These are phyloP conservation scores for Paralichthys olivaceus DNA, from an alignment of 2,113 vertebrate species.

Conservation along the genomic window DNA sequence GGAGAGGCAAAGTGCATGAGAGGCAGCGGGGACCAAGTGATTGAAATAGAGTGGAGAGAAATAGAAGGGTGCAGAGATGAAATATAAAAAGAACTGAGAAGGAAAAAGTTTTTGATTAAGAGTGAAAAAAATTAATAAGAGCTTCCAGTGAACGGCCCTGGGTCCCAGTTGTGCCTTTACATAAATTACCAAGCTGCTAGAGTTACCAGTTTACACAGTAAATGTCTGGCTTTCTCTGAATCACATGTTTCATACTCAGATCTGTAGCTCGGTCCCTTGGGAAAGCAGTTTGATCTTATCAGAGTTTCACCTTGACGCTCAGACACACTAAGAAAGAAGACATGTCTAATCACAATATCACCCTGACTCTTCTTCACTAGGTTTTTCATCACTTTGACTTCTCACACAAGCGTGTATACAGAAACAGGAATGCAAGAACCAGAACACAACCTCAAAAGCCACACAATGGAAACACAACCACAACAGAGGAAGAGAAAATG, in stretches of 20 bases:
- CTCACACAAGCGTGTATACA: too few species aligned
- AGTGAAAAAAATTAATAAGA: slow-evolving; percentile 10
- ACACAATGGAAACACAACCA: too few species aligned
- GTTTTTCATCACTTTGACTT: too few species aligned
- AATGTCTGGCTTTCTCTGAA: not conserved
- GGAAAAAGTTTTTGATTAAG: slow-evolving; percentile 3
- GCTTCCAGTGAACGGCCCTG: not conserved
- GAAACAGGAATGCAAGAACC: too few species aligned
- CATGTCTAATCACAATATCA: too few species aligned
- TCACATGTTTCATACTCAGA: slow-evolving; percentile 7
- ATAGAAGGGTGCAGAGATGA: not conserved
- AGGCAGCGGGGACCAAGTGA: slow-evolving; percentile 22
- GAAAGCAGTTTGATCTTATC: too few species aligned
- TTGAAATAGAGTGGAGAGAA: not conserved
- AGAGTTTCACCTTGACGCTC: too few species aligned
- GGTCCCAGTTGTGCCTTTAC: slow-evolving; percentile 12
- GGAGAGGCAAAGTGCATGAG: slow-evolving; percentile 5
- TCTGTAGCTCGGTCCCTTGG: not conserved
- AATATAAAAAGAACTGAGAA: slow-evolving; percentile 2
- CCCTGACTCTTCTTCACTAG: too few species aligned
- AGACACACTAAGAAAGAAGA: too few species aligned
- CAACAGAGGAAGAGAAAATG: not conserved
- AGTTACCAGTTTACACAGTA: not conserved
- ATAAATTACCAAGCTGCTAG: slow-evolving; percentile 22
- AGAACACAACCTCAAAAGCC: too few species aligned